Evolutionary conservation across 2,113 vertebrate genomes (phyloP), one percentile per base, ranked within the genome.

Genomic region (Willisornis vidua): DNA sequence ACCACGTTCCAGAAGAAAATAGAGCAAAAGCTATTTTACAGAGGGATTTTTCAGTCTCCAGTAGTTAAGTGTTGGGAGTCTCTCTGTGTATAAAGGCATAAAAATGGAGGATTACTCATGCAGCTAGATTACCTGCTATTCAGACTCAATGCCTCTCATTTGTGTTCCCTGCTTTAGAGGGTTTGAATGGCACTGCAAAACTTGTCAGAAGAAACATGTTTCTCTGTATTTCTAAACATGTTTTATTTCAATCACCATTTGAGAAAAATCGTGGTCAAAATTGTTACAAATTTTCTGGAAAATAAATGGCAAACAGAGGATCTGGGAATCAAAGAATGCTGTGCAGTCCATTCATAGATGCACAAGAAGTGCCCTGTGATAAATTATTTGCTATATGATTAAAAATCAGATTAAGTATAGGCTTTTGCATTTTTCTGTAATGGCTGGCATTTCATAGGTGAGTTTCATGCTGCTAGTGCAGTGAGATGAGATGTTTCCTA

Each of bases 101-200:
- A 88, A 93, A 94, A 68, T 37, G 65, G 80, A 75, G 72, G 62
- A 77, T 88, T 94, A 80, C 73, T 87, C 75, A n/a, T 82, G 52
- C 5, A 1, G 59, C 48, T 88, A 65, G 55, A 81, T 77, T 74
- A 90, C 67, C 43, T 76, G 71, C 74, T 91, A 33, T 79, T 83
- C 71, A 87, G 3, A 66, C 35, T 95, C 12, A 26, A 13, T 79
- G 76, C 51, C 46, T 94, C 78, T 61, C 58, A 80, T 89, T 92
- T 87, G 66, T 80, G 65, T 54, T 84, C 31, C 9, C 43, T 90
- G 52, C 78, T 74, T 77, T 91, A 70, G 63, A 66, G 91, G 35
- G 20, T 72, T 75, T 93, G 83, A 95, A 83, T 25, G 24, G 41
- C 48, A 77, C 26, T 84, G 41, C 43, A 66, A 26, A 89, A 84